These are phyloP conservation scores for Tenualosa thibaudeaui DNA, from an alignment of 2,797 vertebrate genomes.

Conservation along the genomic window DNA sequence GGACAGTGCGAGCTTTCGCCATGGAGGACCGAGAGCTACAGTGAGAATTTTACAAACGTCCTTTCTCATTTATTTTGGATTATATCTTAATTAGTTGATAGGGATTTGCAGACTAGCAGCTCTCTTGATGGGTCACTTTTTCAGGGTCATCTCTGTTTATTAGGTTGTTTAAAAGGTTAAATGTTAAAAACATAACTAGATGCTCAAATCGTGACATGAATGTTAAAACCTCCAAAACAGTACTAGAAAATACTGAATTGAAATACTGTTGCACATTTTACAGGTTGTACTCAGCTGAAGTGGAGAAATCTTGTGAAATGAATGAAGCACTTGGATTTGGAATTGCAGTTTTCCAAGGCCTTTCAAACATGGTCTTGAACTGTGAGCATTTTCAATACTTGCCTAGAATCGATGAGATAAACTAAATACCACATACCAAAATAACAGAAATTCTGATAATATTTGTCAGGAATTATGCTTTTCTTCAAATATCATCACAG, in stretches of 20 bases:
- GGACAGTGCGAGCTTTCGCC: conserved; percentile 92
- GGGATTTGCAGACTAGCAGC: not conserved
- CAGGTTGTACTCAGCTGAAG: conserved; percentile 84
- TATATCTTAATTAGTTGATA: not conserved
- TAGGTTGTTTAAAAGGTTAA: not conserved
- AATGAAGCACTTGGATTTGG: conserved; percentile 86
- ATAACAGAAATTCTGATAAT: not conserved
- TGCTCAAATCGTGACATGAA: too few species aligned
- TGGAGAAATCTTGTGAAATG: conserved; percentile 81
- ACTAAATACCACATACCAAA: not conserved
- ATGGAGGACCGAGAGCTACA: conserved; percentile 88
- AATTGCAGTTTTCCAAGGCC: conserved; percentile 92
- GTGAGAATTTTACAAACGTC: conserved; percentile 68
- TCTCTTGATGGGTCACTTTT: not conserved
- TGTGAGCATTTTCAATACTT: conserved; percentile 74
- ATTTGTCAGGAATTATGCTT: not conserved
- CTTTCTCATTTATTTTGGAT: not conserved
- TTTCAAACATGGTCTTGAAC: conserved; percentile 91
- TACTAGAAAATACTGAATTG: not conserved
- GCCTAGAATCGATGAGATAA: not conserved
- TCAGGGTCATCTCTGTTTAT: not conserved
- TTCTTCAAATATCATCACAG: conserved; percentile 60
- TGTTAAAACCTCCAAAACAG: too few species aligned
- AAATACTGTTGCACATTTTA: conserved; percentile 14
- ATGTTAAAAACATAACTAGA: too few species aligned